Conservation (phyloP, 2,797 vertebrate genomes). For the Hypotaenidia okinawae region DNA sequence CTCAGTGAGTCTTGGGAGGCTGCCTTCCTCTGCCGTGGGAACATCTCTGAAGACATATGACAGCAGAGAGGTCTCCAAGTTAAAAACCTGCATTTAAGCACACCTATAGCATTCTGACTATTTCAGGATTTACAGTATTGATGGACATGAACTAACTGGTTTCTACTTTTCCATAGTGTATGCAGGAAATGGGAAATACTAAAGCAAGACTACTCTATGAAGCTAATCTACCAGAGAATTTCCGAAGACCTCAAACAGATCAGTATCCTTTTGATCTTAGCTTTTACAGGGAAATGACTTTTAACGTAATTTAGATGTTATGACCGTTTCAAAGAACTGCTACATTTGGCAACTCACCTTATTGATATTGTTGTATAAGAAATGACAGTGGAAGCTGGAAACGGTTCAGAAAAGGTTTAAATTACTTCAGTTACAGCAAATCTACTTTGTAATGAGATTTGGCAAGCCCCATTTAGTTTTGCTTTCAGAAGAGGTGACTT, state of each 20-base stretch:
- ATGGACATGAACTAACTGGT: not conserved
- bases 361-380: not conserved
- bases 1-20: not conserved
- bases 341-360: not conserved
- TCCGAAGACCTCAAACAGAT: constrained; percentile 96
- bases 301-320: not conserved
- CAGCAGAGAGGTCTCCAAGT: not conserved
- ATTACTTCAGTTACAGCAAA: constrained; percentile 12
- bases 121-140: not conserved
- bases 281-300: not conserved
- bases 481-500: constrained; percentile 11
- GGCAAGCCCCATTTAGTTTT: constrained; percentile 45
- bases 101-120: not conserved
- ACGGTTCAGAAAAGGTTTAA: constrained; percentile 21
- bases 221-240: constrained; percentile 95
- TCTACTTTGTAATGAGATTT: constrained; percentile 13
- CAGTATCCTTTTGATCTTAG: constrained; percentile 92
- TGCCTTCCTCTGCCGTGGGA: fast-evolving
- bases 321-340: not conserved
- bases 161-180: constrained; percentile 81
- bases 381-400: not conserved
- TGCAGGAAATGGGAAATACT: constrained; percentile 98
- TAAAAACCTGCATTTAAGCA: not conserved
- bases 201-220: constrained; percentile 92
- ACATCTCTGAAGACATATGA: fast-evolving